Evolutionary conservation across 2,113 vertebrate species (phyloP).

Genomic region (Rutilus rutilus): DNA sequence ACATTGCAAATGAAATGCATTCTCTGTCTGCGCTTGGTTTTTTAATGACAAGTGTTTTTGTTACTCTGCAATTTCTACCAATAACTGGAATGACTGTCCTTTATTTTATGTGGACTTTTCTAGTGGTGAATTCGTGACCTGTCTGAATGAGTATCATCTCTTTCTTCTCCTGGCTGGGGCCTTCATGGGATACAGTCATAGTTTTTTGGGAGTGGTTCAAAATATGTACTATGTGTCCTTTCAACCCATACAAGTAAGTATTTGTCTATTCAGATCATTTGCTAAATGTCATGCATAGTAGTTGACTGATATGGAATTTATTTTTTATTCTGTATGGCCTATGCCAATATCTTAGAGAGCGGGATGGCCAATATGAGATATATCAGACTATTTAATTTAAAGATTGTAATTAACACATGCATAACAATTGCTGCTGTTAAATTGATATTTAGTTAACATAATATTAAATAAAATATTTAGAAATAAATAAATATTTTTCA

Average conservation of each 20-base stretch:
- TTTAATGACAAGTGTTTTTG: not conserved
- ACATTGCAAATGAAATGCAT: not conserved
- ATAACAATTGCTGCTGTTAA: not conserved
- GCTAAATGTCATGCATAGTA: not conserved
- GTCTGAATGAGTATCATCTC: constrained; percentile 91
- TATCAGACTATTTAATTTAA: not conserved
- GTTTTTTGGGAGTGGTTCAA: constrained; percentile 87
- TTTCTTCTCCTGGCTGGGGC: constrained; percentile 88
- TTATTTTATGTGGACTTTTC: constrained; percentile 33
- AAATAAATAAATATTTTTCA: not conserved
- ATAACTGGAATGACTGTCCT: not conserved
- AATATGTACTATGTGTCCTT: constrained; percentile 95
- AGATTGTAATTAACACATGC: not conserved
- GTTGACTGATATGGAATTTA: not conserved
- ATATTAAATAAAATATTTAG: not conserved
- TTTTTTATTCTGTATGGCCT: not conserved
- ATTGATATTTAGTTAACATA: not conserved
- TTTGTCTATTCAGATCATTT: not conserved
- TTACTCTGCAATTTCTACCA: not conserved
- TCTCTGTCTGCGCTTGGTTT: not conserved
- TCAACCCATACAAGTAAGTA: constrained; percentile 86
- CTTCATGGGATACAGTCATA: constrained; percentile 91
- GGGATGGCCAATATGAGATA: not conserved
- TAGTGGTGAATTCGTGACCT: constrained; percentile 69
- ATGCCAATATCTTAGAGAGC: not conserved